Percentiles rank a stretch among this genome's conserved stretches.
Conservation (phyloP, 2,113 vertebrate genomes). For the Eclectus roratus region DNA sequence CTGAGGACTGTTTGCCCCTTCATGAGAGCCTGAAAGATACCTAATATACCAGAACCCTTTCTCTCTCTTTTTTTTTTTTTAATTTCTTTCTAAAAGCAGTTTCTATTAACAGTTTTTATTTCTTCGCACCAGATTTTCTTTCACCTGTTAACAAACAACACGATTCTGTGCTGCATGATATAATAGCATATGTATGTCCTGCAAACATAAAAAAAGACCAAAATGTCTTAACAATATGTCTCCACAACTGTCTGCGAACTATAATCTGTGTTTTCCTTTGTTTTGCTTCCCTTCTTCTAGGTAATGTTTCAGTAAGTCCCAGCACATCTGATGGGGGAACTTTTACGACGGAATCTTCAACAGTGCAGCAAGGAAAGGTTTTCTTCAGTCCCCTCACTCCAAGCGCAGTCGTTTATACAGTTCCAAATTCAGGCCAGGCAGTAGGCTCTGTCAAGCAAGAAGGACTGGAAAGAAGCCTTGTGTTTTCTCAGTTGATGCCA, state of each 20-base stretch:
- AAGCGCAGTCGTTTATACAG: slow-evolving; percentile 89
- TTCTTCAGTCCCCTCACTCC: slow-evolving; percentile 85
- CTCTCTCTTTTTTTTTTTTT: neutral
- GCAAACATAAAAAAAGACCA: neutral
- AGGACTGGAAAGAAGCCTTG: slow-evolving; percentile 83
- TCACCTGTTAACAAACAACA: neutral
- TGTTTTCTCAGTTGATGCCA: slow-evolving; percentile 90
- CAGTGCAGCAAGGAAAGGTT: slow-evolving; percentile 80
- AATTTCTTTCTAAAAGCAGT: neutral
- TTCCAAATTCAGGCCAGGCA: slow-evolving; percentile 81
- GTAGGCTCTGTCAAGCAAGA: slow-evolving; percentile 91
- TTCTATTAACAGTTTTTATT: neutral
- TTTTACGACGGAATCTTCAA: slow-evolving; percentile 77
- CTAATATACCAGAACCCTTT: neutral
- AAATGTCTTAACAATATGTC: neutral
- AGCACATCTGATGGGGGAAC: slow-evolving; percentile 81
- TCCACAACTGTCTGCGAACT: neutral
- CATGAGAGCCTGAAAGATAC: slow-evolving; percentile 6
- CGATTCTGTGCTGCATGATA: neutral
- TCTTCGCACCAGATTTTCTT: neutral
- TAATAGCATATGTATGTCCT: neutral
- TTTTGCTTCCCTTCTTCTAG: slow-evolving; percentile 64
- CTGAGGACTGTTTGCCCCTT: slow-evolving; percentile 16
- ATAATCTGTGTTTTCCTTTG: slow-evolving; percentile 22
- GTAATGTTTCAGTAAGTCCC: slow-evolving; percentile 84